Evolutionary conservation across 2,888 invertebrate genomes (phyloP), one percentile per base, ranked within the genome.

Genomic region (Cerastoderma edule): DNA sequence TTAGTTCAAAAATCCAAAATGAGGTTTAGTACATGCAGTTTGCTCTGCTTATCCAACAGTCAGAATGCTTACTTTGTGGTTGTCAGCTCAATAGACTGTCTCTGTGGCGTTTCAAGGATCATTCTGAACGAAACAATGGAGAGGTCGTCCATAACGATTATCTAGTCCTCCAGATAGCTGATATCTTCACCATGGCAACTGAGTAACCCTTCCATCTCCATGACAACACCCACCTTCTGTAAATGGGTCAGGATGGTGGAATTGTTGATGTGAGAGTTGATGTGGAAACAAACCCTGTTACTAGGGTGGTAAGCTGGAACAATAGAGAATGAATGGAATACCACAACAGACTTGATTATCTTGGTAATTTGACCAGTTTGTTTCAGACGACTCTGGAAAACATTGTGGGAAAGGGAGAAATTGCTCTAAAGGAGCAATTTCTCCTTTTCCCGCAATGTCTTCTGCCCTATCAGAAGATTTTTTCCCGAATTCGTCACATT

Each of bases 111-210:
- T 69, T 83, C 79, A n/a, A 68, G 66, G 10, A 83, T 78, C 30
- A 90, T 76, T 10, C 95, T 95, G 90, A 98, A 97, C 39, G 95
- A 95, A 1, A 98, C 97, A 0, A 96, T 96, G 77, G 96, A 95
- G 87, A 98, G 93, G 90, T 98, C 98, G 92, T 97, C 97, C 1
- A 98, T 95, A 0, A 97, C 98, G 0, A 98, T 96, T 8, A 96
- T 95, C 97, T 98, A 97, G 91, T 99, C 99, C 67, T 98, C 97
- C 95, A 98, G 96, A 97, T 98, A 98, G 80, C 88, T 87, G 72
- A 96, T 95, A 93, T 98, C 98, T 63, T 96, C 95, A 6, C 96
- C 96, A 89, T 97, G 96, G 87, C 98, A 95, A 90, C 97, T 97
- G 6, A 99, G 94, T 39, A 98, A 94, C 0, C 97, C 96, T 92